Base-by-base conservation (phyloP, 2,888 invertebrate genomes). In the Timandra comae region DNA sequence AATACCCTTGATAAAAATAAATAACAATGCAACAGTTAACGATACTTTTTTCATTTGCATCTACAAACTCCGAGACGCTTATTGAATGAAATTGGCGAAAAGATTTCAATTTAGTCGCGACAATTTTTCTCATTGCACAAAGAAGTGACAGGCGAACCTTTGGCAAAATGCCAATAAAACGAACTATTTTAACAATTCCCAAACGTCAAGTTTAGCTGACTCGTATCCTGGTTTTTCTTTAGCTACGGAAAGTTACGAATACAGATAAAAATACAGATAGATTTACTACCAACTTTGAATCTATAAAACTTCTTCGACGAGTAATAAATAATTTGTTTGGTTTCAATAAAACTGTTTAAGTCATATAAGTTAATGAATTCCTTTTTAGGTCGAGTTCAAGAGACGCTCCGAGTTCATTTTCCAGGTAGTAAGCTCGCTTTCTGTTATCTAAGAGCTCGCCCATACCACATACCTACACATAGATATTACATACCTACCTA, bases 161-260 rank as follows among this genome's bases (percentile, higher is more conserved):
- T 70, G 71, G 71, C 70, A 40, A 24, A 27, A 35, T 38, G 68
- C 70, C 71, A 68, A 47, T 34, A 34, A 29, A 5, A 16, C n/a
- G 16, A 16, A 16, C 16, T 6, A 16, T 1, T 1, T 6, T 16
- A n/a, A n/a, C 16, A 5, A 41, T 30, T 33, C 28, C 43, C 33
- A 38, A 39, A 30, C 37, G 27, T 37, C 26, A 39, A 51, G 36
- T 38, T 47, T 33, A 27, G 42, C 44, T 38, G 35, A 43, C 54
- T 41, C 45, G 39, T 46, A 43, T 45, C 34, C 47, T 52, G 38
- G 35, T 40, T 33, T 38, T 37, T 43, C 16, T 3, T 16, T n/a
- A n/a, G n/a, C n/a, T n/a, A n/a, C n/a, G n/a, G n/a, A n/a, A n/a
- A n/a, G n/a, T n/a, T n/a, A n/a, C n/a, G n/a, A n/a, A n/a, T n/a